Conservation (phyloP, 2,888 invertebrate genomes). For the Aromia moschata region DNA sequence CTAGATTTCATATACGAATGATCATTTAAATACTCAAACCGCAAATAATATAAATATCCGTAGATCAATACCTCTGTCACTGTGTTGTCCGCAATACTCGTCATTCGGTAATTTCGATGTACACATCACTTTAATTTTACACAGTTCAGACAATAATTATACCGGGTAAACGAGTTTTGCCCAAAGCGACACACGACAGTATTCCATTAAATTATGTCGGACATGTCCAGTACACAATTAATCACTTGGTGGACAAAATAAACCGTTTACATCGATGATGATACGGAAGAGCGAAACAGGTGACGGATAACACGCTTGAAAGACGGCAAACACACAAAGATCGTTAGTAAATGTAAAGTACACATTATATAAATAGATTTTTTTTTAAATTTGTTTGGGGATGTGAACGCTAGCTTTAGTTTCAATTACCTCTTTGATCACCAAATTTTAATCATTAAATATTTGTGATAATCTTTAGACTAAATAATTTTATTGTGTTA, state of each 20-base stretch:
- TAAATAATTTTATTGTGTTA: too few relatives aligned
- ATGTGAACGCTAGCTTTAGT: too few relatives aligned
- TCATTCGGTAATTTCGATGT: not conserved
- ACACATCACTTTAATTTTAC: not conserved
- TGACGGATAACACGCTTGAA: too few relatives aligned
- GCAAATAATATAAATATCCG: conserved; percentile 1
- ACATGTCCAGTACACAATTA: not conserved
- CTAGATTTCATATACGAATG: not conserved
- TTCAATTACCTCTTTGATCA: too few relatives aligned
- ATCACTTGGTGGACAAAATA: not conserved
- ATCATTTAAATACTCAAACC: conserved; percentile 8
- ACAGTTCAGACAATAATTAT: not conserved
- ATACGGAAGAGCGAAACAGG: too few relatives aligned
- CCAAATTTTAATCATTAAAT: too few relatives aligned
- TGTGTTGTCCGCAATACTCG: not conserved
- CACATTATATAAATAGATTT: too few relatives aligned
- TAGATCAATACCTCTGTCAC: not conserved
- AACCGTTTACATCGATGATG: too few relatives aligned
- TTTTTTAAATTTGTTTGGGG: too few relatives aligned
- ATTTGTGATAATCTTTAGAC: too few relatives aligned
- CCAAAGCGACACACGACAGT: not conserved
- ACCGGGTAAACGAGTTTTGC: conserved; percentile 5
- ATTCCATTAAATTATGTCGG: not conserved
- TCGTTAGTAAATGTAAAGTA: too few relatives aligned
- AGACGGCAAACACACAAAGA: too few relatives aligned